phyloP scores from a whole-genome alignment of 2,888 invertebrate species.

The Pachydiplax longipennis region DNA sequence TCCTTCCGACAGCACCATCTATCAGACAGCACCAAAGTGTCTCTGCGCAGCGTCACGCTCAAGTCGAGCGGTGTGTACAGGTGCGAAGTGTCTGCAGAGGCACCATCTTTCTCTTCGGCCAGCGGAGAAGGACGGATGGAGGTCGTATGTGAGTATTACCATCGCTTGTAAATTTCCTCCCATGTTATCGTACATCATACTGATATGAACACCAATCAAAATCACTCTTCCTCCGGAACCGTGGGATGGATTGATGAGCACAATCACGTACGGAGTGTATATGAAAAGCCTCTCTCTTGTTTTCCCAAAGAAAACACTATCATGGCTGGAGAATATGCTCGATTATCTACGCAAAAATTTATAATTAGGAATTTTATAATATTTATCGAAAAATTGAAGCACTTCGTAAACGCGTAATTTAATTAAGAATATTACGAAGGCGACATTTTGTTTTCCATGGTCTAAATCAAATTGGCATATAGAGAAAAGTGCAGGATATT shows the following conservation, averaged over 20 bases:
- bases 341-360: too few relatives aligned
- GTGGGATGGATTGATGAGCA: too few relatives aligned
- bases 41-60: conserved; percentile 71
- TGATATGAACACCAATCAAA: not conserved
- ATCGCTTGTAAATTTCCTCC: not conserved
- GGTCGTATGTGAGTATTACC: conserved; percentile 76
- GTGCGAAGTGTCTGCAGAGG: conserved; percentile 81
- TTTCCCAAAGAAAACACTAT: not conserved
- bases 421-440: too few relatives aligned
- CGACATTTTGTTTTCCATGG: too few relatives aligned
- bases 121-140: conserved; percentile 80
- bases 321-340: too few relatives aligned
- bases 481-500: too few relatives aligned
- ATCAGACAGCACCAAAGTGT: conserved; percentile 73
- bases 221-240: not conserved
- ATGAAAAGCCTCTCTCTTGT: not conserved
- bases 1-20: conserved; percentile 66
- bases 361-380: too few relatives aligned
- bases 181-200: not conserved
- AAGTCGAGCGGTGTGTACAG: conserved; percentile 77
- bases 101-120: conserved; percentile 77
- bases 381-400: too few relatives aligned
- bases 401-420: too few relatives aligned
- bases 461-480: too few relatives aligned
- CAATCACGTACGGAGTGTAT: not conserved